phyloP scores from a whole-genome alignment of 2,797 vertebrate species.

The Brachyalestes nurse region DNA sequence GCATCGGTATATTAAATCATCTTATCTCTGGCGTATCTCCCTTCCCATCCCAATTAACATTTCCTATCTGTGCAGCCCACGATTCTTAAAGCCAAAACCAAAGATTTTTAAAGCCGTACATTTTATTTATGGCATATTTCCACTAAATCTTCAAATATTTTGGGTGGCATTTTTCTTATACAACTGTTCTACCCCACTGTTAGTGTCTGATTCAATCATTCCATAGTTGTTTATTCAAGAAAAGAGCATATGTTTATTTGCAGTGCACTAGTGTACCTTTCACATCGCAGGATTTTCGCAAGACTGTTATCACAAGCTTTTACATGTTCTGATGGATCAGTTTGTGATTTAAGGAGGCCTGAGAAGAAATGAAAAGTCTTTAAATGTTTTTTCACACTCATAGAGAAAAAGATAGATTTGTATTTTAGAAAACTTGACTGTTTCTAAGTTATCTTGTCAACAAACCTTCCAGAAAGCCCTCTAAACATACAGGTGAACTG shows the following conservation, averaged over 20 bases:
- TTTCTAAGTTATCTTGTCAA: neutral
- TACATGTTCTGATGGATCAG: neutral
- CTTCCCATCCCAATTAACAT: slow-evolving; percentile 70
- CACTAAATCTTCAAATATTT: neutral
- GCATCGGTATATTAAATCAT: slow-evolving; percentile 72
- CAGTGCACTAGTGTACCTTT: neutral
- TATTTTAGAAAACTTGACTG: neutral
- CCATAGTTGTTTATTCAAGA: neutral
- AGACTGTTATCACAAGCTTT: neutral
- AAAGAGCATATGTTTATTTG: neutral
- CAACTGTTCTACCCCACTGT: neutral
- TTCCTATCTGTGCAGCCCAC: slow-evolving; percentile 58
- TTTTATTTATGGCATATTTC: neutral
- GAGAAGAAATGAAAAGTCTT: neutral
- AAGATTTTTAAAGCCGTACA: neutral
- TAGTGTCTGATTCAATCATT: neutral
- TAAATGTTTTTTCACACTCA: neutral
- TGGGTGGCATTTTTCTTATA: neutral
- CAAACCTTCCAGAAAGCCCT: neutral
- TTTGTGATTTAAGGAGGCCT: neutral
- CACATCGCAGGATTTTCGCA: neutral
- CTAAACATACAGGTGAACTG: neutral
- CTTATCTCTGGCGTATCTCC: slow-evolving; percentile 66
- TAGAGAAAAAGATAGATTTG: neutral
- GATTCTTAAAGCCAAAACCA: neutral